These are phyloP conservation scores for Tadarida brasiliensis DNA, from an alignment of 2,797 vertebrate genomes.

Conservation along the genomic window DNA sequence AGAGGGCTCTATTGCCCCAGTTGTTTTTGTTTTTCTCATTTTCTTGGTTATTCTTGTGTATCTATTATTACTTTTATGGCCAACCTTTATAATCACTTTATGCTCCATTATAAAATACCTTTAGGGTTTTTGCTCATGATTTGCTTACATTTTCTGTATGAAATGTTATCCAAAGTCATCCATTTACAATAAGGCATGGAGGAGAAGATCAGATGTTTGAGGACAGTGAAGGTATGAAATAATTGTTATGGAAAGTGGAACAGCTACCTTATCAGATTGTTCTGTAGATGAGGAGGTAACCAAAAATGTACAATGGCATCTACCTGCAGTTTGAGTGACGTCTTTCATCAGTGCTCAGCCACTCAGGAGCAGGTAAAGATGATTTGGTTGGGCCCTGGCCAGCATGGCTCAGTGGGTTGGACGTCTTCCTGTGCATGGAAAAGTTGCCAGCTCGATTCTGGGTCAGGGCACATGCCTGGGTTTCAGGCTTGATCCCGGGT, in stretches of 20 bases:
- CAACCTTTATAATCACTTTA: neutral
- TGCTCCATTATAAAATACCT: conserved; percentile 25
- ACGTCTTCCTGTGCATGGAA: neutral
- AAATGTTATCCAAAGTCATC: neutral
- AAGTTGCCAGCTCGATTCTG: neutral
- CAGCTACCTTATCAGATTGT: neutral
- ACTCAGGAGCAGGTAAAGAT: neutral
- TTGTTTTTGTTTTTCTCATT: conserved; percentile 60
- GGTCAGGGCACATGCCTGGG: neutral
- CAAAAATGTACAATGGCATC: neutral
- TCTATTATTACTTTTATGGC: conserved; percentile 36
- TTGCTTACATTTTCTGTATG: conserved; percentile 41
- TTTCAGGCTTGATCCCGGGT: neutral
- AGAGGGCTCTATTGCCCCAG: neutral
- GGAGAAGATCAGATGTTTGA: conserved; percentile 22
- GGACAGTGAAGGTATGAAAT: neutral
- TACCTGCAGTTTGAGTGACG: too few species aligned
- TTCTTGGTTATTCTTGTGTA: conserved; percentile 2
- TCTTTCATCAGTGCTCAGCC: neutral
- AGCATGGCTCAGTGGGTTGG: neutral
- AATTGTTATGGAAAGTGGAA: neutral
- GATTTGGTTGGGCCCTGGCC: neutral
- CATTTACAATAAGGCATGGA: neutral
- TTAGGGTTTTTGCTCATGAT: neutral
- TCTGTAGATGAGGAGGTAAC: neutral